Base-by-base conservation (phyloP, 2,797 vertebrate species). In the Poeciliopsis gracilis region DNA sequence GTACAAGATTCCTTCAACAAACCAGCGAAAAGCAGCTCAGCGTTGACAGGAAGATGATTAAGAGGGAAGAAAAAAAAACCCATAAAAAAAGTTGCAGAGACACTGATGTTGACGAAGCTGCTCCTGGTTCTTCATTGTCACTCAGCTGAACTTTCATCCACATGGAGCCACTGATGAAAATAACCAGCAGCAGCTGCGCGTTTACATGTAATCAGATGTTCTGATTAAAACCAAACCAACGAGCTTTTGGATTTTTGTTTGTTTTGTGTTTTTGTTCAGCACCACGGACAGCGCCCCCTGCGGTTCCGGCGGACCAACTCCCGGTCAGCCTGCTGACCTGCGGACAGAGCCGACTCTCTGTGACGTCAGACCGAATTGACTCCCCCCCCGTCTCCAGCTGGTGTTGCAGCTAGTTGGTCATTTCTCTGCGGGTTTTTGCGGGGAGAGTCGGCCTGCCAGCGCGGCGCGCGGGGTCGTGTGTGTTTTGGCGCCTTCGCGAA, bases 371-470 rank as follows among this genome's bases (percentile, higher is more conserved):
- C 75, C 45, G 73, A 83, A 75, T 71, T 33, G 82, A 71, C 75
- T 69, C 5, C 1, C 10, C 53, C 53, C 13, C 25, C 76, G 69
- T 66, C 72, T 69, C 67, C 79, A 71, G 72, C 83, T 55, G 3
- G 76, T 5, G 72, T 71, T 75, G 74, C 0, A 36, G 36, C 36
- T 36, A 36, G 36, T 38, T 5, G 5, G 5, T 38, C 36, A 38
- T 38, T 38, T 79, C 71, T 75, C 80, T 79, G 81, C 89, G 36
- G 36, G 83, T 70, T 80, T 76, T 84, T 75, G 78, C 73, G 73
- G 80, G 47, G 83, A 88, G 79, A 74, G 84, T 28, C 82, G 45
- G 88, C 82, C 82, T 90, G 85, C 78, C 73, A 86, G 82, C 81
- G 84, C 72, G 23, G 45, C 1, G 45, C 7, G 38, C 7, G 49